phyloP scores from a whole-genome alignment of 2,797 vertebrate genomes.

The Coendou prehensilis region DNA sequence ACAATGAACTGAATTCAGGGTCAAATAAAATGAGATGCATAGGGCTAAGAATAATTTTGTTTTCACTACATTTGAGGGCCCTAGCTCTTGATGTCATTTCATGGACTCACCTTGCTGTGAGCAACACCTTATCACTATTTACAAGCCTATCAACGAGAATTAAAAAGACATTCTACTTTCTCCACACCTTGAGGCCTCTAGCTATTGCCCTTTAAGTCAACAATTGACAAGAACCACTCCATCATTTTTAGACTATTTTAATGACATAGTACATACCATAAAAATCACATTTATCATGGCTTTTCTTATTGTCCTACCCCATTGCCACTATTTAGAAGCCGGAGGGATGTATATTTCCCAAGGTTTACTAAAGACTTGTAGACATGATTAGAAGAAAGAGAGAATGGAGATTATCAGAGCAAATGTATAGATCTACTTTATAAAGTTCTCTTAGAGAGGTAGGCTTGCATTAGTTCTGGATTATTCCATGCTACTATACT shows the following conservation, averaged over 20 bases:
- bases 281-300: slow-evolving; percentile 12
- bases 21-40: slow-evolving; percentile 42
- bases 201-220: background rate
- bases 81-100: background rate
- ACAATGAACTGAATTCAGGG: slow-evolving; percentile 54
- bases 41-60: background rate
- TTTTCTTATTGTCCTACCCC: background rate
- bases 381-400: background rate
- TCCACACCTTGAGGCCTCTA: background rate
- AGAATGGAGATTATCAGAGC: background rate
- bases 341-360: background rate
- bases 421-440: background rate
- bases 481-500: background rate
- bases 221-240: background rate
- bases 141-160: background rate
- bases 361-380: background rate
- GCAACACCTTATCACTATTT: background rate
- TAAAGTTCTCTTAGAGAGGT: background rate
- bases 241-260: slow-evolving; percentile 21
- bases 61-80: background rate
- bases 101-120: background rate
- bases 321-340: background rate
- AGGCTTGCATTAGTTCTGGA: background rate
- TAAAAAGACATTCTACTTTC: background rate
- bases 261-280: background rate